A percentile compares a stretch with the other conserved stretches of the same genome.
Evolutionary conservation across 2,797 vertebrate genomes (phyloP).

Genomic region (Crocidura indochinensis): DNA sequence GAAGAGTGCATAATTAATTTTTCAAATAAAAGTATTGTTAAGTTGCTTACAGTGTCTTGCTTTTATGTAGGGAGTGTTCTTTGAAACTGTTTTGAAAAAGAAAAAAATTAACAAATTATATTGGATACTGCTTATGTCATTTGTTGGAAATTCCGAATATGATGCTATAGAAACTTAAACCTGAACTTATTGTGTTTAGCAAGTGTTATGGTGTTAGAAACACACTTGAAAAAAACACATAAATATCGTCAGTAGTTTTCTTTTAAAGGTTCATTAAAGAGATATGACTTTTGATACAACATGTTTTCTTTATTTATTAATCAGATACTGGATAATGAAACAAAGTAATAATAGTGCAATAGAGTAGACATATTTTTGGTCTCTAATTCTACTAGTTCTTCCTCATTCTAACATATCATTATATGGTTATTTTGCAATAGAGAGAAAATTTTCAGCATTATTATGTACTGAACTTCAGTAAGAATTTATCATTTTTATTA

Average conservation of each 20-base stretch:
- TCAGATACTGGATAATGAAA: neutral
- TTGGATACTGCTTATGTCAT: neutral
- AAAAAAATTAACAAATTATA: neutral
- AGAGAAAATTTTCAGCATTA: constrained; percentile 46
- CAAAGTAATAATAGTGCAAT: neutral
- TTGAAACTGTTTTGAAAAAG: neutral
- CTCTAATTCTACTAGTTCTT: neutral
- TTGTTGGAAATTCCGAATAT: neutral
- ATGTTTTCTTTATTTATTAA: neutral
- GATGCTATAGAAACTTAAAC: neutral
- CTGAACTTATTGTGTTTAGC: neutral
- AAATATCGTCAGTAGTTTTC: neutral
- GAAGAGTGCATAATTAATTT: neutral
- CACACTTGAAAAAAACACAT: neutral
- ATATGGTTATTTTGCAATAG: neutral
- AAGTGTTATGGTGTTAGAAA: neutral
- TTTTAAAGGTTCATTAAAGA: neutral
- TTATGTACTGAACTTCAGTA: constrained; percentile 27
- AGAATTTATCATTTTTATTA: constrained; percentile 21
- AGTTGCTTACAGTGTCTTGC: neutral
- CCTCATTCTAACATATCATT: neutral
- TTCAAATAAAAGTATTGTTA: neutral
- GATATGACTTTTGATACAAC: neutral
- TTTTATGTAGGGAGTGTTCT: rapidly evolving
- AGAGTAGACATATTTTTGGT: neutral